Evolutionary conservation across 2,113 vertebrate genomes (phyloP).

Genomic region (Eonycteris spelaea): DNA sequence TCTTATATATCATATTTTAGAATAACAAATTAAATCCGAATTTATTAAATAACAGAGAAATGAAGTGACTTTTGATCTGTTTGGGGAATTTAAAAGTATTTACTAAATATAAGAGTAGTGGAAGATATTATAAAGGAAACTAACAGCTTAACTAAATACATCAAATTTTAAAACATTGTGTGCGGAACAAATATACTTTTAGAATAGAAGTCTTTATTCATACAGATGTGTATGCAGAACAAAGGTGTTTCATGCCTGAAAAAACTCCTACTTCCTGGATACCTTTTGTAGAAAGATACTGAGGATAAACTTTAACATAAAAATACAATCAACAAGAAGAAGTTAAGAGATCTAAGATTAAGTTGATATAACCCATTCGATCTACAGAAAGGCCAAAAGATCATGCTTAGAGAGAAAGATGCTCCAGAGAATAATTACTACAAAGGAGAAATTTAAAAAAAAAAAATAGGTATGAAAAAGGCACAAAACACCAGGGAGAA

Average conservation of each 20-base stretch:
- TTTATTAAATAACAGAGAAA: background rate
- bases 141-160: background rate
- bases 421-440: background rate
- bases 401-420: background rate
- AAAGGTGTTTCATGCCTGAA: background rate
- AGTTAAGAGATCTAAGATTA: background rate
- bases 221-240: background rate
- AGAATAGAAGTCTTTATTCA: background rate
- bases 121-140: background rate
- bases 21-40: background rate
- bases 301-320: background rate
- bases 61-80: background rate
- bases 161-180: conserved; percentile 8
- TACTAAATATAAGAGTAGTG: conserved; percentile 19
- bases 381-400: background rate
- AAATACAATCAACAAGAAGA: background rate
- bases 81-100: background rate
- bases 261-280: background rate
- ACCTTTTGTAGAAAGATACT: background rate
- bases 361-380: background rate
- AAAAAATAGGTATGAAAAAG: background rate
- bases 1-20: background rate
- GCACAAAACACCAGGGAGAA: background rate
- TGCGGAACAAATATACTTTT: background rate
- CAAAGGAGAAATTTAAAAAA: background rate